Evolutionary conservation across 2,113 vertebrate genomes (phyloP), one percentile per base, ranked within the genome.

Genomic region (Polypterus bichir): DNA sequence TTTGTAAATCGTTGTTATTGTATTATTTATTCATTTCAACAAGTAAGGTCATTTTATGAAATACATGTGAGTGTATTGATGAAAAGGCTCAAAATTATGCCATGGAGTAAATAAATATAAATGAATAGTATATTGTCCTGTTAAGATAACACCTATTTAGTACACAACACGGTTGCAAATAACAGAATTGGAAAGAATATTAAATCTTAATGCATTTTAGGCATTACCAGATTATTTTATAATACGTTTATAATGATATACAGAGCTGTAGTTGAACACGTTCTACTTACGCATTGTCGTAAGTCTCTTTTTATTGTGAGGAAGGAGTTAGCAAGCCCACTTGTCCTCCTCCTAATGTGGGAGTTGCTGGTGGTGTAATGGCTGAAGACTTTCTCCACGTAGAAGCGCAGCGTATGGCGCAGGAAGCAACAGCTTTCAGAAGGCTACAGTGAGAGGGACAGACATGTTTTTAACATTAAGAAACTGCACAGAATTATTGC

Each of bases 381-480:
- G 46, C 73, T 82, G 80, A 98, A 97, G 54, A 97, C 93, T 10
- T 77, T 86, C 75, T 91, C 86, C 66, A 94, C 57, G 0, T 95
- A 97, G 82, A 98, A 95, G 4, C 71, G 76, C 62, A 94, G 77
- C 68, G 97, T 68, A 3, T 83, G 84, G 1, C 64, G 83, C 54
- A 89, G 58, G 66, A 96, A 73, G 7, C 95, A 98, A 73, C 94
- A 98, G 0, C 72, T 82, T 3, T 95, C 90, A 69, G 69, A 68
- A 1, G 70, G 71, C 92, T 93, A 51, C 49, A 51, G 49, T 51
- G 9, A 51, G 9, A 51, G 6, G 2, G 49, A 51, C 49, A 51
- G 49, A 7, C 6, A 9, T 51, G 49, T 4, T 11, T 10, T 5
- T 11, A 27, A 55, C 5, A 5, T 9, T 10, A 55, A 10, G 9